Evolutionary conservation across 2,888 invertebrate genomes (phyloP).

Genomic region (Zaprionus bogoriensis): DNA sequence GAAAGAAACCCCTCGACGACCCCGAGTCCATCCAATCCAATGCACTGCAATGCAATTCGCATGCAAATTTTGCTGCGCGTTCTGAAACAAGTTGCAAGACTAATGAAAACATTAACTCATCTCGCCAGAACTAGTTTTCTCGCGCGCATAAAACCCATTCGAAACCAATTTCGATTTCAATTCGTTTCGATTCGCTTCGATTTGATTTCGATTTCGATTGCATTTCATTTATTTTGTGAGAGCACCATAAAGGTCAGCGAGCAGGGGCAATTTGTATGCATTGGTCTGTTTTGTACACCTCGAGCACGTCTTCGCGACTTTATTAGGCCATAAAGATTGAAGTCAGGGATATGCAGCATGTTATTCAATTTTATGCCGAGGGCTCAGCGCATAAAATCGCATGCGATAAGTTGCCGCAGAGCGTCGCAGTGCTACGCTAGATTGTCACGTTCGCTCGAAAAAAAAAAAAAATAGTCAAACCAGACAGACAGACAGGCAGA

Average conservation of each 20-base stretch:
- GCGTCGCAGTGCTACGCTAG: constrained; percentile 5
- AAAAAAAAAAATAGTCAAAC: constrained; percentile 43
- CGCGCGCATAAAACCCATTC: constrained; percentile 11
- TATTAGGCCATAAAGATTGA: constrained; percentile 22
- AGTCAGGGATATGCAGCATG: constrained; percentile 35
- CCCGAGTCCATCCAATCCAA: no score
- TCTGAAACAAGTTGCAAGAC: constrained; percentile 38
- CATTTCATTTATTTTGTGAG: no score
- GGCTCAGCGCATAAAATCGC: constrained; percentile 1
- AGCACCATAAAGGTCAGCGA: constrained; percentile 25
- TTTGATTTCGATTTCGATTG: constrained; percentile 9
- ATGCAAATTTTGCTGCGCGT: no score
- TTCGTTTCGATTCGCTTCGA: constrained; percentile 3
- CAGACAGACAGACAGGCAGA: constrained; percentile 4
- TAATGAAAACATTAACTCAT: constrained; percentile 40
- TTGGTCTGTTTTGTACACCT: constrained; percentile 33
- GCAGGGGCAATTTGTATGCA: neutral
- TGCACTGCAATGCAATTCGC: neutral
- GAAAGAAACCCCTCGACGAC: no score
- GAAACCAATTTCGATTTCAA: constrained; percentile 6
- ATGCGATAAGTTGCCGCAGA: constrained; percentile 10
- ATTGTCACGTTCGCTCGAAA: constrained; percentile 65
- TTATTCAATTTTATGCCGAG: neutral
- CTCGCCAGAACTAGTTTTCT: constrained; percentile 43
- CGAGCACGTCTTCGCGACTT: constrained; percentile 26